Base-by-base conservation (phyloP, 2,113 vertebrate genomes). In the Takifugu bimaculatus region DNA sequence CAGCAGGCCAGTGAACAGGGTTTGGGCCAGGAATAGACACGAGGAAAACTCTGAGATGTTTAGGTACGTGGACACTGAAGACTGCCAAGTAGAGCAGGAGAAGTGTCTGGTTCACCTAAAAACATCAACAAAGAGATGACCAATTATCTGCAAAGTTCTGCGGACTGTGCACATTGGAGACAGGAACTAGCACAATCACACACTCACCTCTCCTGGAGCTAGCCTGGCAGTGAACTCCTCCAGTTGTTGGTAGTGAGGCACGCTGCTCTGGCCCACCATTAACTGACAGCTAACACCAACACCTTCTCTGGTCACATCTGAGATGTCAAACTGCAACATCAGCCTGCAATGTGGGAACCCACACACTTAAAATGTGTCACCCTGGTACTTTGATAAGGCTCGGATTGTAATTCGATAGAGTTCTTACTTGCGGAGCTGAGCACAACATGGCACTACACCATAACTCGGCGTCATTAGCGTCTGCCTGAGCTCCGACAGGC, bases 181-280 rank as follows among this genome's bases (percentile, higher is more conserved):
- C 2, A 43, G 11, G 56, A 20, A 20, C 20, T 20, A 13, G 26
- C 2, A n/a, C 6, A 51, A 5, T 4, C 28, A 52, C 3, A 54
- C 5, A 39, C 67, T 63, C 61, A 87, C 93, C 0, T 95, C 93
- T 77, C 95, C 97, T 0, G 97, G 97, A 1, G 96, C 96, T 83
- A 98, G 85, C 75, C 94, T 90, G 7, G 96, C 96, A 0, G 94
- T 96, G 87, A 99, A 98, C 79, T 97, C 87, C 0, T 92, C 92
- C 60, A 99, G 92, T 80, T 93, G 93, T 81, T 98, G 93, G 79
- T 99, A 99, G 81, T 95, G 96, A 0, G 96, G 96, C 51, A 99
- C 93, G 0, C 96, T 99, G 91, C 96, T 99, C 89, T 98, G 94
- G 1, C 95, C 94, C 51, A 98, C 94, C 93, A 98, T 96, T 14